These are phyloP conservation scores for Cynopterus sphinx DNA, from an alignment of 2,797 vertebrate genomes.

Conservation along the genomic window DNA sequence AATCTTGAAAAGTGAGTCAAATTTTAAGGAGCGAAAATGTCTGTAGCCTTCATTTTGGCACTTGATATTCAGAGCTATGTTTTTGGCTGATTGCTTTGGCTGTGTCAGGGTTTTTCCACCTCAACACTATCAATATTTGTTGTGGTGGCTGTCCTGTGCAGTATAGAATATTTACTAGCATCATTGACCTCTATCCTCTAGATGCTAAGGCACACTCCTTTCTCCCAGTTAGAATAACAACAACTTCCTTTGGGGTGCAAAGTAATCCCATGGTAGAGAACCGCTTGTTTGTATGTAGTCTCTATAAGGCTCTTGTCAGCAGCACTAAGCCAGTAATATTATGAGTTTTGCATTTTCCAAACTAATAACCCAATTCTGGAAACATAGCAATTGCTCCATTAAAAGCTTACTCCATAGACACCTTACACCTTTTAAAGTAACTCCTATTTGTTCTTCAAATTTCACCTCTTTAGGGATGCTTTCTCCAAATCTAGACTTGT, in stretches of 20 bases:
- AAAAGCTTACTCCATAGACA: neutral
- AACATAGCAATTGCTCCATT: neutral
- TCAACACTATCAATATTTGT: accelerated
- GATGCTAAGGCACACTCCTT: neutral
- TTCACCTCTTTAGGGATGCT: neutral
- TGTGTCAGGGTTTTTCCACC: neutral
- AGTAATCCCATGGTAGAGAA: neutral
- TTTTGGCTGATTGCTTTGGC: neutral
- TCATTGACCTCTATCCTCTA: neutral
- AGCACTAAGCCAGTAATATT: neutral
- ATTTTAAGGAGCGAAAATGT: neutral
- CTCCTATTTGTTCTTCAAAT: neutral
- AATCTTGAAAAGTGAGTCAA: neutral
- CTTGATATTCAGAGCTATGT: neutral
- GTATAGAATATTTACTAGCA: no score
- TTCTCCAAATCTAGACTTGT: neutral
- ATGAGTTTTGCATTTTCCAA: neutral
- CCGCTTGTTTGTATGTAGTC: neutral
- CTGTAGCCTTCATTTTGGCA: neutral
- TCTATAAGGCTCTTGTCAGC: neutral
- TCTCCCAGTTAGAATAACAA: neutral
- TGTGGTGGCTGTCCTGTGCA: neutral
- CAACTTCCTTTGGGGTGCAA: no score
- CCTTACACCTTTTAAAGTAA: neutral
- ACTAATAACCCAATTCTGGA: neutral